Conservation (phyloP, 2,113 vertebrate genomes). For the Hydrochoerus hydrochaeris region DNA sequence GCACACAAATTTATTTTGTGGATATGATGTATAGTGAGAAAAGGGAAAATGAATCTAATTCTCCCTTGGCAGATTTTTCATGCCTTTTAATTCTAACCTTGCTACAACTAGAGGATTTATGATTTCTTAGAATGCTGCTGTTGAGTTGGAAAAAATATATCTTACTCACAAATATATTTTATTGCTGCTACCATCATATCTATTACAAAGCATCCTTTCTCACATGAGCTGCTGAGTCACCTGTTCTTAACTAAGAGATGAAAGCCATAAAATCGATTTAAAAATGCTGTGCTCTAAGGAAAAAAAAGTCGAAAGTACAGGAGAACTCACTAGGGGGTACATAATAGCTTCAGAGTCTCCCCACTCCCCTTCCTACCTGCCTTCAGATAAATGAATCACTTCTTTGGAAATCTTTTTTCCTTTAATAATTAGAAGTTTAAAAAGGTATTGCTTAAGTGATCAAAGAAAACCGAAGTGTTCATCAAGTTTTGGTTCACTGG, state of each 20-base stretch:
- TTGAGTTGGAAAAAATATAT: constrained; percentile 72
- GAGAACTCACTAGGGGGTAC: constrained; percentile 10
- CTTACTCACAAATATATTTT: constrained; percentile 75
- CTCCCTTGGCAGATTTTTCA: constrained; percentile 72
- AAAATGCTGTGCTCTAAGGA: constrained; percentile 59
- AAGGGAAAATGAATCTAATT: constrained; percentile 73
- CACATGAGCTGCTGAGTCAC: constrained; percentile 79
- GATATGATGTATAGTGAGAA: constrained; percentile 14
- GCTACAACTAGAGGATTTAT: constrained; percentile 71
- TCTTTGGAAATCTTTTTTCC: background rate
- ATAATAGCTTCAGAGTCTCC: background rate
- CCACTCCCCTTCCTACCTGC: background rate
- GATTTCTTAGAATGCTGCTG: constrained; percentile 71
- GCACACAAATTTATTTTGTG: constrained; percentile 66
- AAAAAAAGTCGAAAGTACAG: constrained; percentile 9
- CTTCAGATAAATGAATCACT: constrained; percentile 15
- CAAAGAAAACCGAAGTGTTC: background rate
- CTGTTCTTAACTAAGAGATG: constrained; percentile 75
- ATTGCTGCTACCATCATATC: constrained; percentile 73
- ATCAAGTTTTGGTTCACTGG: background rate
- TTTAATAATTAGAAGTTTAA: background rate
- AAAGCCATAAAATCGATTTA: constrained; percentile 73
- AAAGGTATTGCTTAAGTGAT: background rate
- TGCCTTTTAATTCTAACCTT: constrained; percentile 80
- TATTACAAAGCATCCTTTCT: constrained; percentile 69